Conservation (phyloP, 1,140 invertebrate species). For the Cotesia vestalis region DNA sequence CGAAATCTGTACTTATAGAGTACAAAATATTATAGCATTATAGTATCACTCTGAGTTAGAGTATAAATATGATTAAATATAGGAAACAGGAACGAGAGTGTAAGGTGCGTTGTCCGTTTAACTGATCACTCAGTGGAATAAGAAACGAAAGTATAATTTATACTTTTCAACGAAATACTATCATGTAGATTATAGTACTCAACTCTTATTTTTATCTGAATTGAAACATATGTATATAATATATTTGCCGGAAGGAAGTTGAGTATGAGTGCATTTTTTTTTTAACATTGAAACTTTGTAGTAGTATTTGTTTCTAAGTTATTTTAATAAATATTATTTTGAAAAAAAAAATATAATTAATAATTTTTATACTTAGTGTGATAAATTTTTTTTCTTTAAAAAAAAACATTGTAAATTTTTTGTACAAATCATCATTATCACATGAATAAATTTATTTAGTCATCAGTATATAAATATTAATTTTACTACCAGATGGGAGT, state of each 20-base stretch:
- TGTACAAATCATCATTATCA: no score
- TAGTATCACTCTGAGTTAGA: background rate
- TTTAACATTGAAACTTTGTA: background rate
- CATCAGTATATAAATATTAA: no score
- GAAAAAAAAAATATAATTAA: constrained; percentile 1
- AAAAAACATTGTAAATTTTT: no score
- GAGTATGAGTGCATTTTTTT: background rate
- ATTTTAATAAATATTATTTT: background rate
- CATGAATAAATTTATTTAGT: no score
- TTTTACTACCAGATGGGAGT: no score
- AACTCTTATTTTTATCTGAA: background rate
- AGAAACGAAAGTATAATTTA: constrained; percentile 26
- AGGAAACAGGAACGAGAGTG: constrained; percentile 12
- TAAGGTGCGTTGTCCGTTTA: constrained; percentile 8
- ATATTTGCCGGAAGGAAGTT: constrained; percentile 8
- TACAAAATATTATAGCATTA: no score
- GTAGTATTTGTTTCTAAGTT: background rate
- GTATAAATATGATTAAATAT: background rate
- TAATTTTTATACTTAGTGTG: no score
- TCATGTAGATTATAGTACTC: background rate
- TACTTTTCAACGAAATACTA: background rate
- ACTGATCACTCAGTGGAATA: constrained; percentile 17
- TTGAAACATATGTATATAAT: background rate
- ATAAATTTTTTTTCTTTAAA: no score
- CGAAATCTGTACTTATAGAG: no score